phyloP scores from a whole-genome alignment of 2,888 invertebrate genomes.

The Harpalus rufipes region DNA sequence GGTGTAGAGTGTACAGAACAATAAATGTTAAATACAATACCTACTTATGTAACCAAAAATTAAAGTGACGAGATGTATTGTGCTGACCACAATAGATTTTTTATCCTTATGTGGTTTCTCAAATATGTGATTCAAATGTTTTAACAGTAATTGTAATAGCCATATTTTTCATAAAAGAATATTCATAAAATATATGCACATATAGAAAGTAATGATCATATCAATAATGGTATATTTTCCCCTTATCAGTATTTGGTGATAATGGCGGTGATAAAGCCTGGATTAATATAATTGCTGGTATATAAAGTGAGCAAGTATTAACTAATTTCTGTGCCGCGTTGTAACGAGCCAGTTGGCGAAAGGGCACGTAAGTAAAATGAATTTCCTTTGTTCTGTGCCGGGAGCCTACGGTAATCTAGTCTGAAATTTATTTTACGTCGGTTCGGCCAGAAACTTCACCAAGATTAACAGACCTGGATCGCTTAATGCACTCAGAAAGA shows the following conservation, averaged over 20 bases:
- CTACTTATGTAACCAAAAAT: too few relatives aligned
- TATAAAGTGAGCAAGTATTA: constrained; percentile 38
- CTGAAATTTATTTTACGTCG: constrained; percentile 38
- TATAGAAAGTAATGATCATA: too few relatives aligned
- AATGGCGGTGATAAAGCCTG: constrained; percentile 1
- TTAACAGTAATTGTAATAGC: too few relatives aligned
- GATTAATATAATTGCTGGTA: constrained; percentile 20
- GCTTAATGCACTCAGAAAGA: constrained; percentile 15
- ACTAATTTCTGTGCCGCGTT: constrained; percentile 17
- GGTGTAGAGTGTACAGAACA: too few relatives aligned
- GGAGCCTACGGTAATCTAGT: constrained; percentile 45
- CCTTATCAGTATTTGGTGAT: background rate
- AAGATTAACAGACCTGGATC: constrained; percentile 19
- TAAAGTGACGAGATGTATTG: too few relatives aligned
- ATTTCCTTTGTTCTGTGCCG: constrained; percentile 46
- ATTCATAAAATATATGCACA: background rate
- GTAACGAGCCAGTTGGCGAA: constrained; percentile 40
- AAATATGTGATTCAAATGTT: too few relatives aligned
- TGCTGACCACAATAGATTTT: too few relatives aligned
- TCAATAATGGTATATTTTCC: background rate
- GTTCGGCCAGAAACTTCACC: constrained; percentile 46
- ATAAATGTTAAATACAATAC: too few relatives aligned
- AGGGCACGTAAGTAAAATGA: constrained; percentile 41
- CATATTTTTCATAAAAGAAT: too few relatives aligned
- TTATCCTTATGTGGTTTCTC: too few relatives aligned